Evolutionary conservation across 1,140 invertebrate genomes (phyloP), one percentile per base, ranked within the genome.

Genomic region (Triops cancriformis): DNA sequence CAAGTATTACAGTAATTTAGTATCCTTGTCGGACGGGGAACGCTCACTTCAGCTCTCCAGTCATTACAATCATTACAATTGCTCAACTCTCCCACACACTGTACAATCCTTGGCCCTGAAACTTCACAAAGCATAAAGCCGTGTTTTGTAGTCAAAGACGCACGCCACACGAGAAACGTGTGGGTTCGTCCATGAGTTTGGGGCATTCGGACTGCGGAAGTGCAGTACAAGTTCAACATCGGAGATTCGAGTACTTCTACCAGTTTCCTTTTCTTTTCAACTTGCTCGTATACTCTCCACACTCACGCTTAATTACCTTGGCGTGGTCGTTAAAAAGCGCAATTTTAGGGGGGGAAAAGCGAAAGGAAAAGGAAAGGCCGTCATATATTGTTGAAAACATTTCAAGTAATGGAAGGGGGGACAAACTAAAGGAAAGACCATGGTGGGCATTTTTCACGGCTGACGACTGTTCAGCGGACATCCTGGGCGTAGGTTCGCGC

Each of bases 301-400:
- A 64, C 51, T 9, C 51, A 64, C 51, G 14, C 51, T 14, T 64
- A 64, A 64, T 64, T 64, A 64, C 51, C 51, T 10, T 64, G 51
- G 51, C 14, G n/a, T 64, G 51, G 51, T 23, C 18, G 51, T n/a
- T 5, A 64, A 64, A 64, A 64, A 23, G 18, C 51, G 51, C 51
- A 64, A 23, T 64, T 64, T 37, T 37, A 18, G 14, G 10, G 10
- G 14, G 18, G 6, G 5, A 64, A 64, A 64, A 64, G 51, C 51
- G 51, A 64, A 64, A 64, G 51, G 51, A 64, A 64, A 64, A 23
- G 51, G 51, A 64, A 64, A 64, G 51, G 51, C n/a, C 51, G 51
- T 23, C 51, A 64, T 14, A 64, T 64, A n/a, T 3, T 6, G 14
- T 64, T 23, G 51, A 14, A n/a, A n/a, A 18, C 9, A 6, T 64